Conservation (phyloP, 23 tunicate genomes). For the Halocynthia aurantium region DNA sequence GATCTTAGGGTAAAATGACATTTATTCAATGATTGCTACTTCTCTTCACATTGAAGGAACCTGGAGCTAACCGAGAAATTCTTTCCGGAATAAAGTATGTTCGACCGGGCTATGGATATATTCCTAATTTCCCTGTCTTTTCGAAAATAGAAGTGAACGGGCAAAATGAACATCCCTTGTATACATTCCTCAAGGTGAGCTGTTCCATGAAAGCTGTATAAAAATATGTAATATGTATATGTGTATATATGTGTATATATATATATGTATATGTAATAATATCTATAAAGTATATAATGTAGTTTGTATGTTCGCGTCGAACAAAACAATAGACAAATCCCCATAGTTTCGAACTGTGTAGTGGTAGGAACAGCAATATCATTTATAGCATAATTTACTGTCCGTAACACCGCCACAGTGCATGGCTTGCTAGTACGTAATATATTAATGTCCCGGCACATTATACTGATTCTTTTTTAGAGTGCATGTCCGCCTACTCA, state of each 20-base stretch:
- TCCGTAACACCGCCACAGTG: too few species aligned
- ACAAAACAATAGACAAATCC: too few species aligned
- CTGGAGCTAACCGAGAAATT: conserved; percentile 59
- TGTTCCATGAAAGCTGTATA: neutral
- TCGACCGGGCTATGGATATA: conserved; percentile 73
- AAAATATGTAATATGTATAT: too few species aligned
- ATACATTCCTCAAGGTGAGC: conserved; percentile 56
- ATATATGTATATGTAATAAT: neutral
- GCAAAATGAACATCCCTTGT: conserved; percentile 55
- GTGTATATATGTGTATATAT: too few species aligned
- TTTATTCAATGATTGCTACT: neutral
- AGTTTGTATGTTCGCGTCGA: too few species aligned
- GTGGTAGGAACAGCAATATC: too few species aligned
- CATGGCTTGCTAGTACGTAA: too few species aligned
- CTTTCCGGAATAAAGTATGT: conserved; percentile 48
- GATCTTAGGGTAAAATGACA: neutral
- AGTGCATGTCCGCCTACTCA: conserved; percentile 37
- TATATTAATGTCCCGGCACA: neutral
- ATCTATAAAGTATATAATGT: too few species aligned
- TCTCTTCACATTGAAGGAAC: conserved; percentile 49
- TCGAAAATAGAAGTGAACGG: conserved; percentile 77
- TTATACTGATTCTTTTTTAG: conserved; percentile 20
- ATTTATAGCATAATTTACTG: too few species aligned
- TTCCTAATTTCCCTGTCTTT: conserved; percentile 76
- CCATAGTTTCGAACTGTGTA: too few species aligned